These are phyloP conservation scores for Trilocha varians DNA, from an alignment of 2,888 invertebrate genomes.

Conservation along the genomic window DNA sequence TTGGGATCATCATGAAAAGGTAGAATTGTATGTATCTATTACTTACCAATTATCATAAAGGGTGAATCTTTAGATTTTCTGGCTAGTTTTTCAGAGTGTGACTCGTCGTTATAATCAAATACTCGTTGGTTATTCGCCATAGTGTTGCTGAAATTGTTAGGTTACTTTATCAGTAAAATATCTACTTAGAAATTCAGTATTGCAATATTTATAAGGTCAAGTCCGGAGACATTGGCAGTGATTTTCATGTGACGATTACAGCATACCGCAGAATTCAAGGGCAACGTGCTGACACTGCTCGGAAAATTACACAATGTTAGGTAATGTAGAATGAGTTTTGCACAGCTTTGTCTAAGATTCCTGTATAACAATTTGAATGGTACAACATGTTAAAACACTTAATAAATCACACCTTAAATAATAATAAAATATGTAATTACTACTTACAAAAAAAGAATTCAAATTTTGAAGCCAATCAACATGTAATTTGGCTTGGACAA, in stretches of 20 bases:
- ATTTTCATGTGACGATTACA: not conserved
- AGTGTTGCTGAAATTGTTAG: conserved; percentile 8
- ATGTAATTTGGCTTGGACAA: too few species aligned
- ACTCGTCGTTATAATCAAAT: conserved; percentile 69
- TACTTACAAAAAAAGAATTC: too few species aligned
- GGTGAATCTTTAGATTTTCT: conserved; percentile 82
- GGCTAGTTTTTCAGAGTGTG: conserved; percentile 70
- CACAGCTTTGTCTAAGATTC: too few species aligned
- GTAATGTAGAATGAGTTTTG: too few species aligned
- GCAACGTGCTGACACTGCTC: conserved; percentile 1
- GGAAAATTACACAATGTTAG: conserved; percentile 5
- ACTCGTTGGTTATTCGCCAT: conserved; percentile 49
- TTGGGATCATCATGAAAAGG: too few species aligned
- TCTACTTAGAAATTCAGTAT: not conserved
- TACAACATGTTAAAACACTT: too few species aligned
- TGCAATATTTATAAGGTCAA: not conserved
- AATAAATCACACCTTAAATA: too few species aligned
- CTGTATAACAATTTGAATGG: too few species aligned
- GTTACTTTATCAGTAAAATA: not conserved
- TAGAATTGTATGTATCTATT: too few species aligned
- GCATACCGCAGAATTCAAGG: not conserved
- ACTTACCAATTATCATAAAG: conserved; percentile 80
- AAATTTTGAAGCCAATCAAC: too few species aligned
- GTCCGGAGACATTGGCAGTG: conserved; percentile 12
- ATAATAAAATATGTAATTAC: too few species aligned